Percentiles rank a stretch among this genome's conserved stretches.
Evolutionary conservation across 2,888 invertebrate species (phyloP).

Genomic region (Eurytoma californica): DNA sequence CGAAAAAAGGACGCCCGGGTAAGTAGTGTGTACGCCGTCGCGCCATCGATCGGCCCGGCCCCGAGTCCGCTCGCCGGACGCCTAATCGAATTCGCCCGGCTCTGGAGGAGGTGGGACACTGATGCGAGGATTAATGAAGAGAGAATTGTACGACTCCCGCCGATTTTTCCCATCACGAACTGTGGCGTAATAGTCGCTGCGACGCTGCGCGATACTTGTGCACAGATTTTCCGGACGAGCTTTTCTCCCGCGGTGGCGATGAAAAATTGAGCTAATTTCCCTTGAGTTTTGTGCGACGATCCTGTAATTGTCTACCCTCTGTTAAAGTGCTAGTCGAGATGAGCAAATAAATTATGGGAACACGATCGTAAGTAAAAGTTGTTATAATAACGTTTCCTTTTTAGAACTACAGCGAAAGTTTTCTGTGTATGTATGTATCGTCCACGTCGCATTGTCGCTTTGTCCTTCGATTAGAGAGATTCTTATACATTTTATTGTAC

Average conservation of each 20-base stretch:
- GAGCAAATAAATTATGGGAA: neutral
- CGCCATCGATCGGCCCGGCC: neutral
- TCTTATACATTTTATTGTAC: too few species aligned
- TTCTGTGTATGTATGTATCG: too few species aligned
- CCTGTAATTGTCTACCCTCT: conserved; percentile 22
- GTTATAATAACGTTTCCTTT: too few species aligned
- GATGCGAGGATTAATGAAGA: conserved; percentile 33
- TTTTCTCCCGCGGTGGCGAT: conserved; percentile 22
- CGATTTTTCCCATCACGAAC: neutral
- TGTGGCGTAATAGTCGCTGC: neutral
- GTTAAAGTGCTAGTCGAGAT: neutral
- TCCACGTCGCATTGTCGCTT: too few species aligned
- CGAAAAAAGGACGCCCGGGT: conserved; percentile 1
- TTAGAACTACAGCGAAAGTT: too few species aligned
- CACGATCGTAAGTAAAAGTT: too few species aligned
- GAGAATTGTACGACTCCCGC: neutral
- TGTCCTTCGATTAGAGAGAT: too few species aligned
- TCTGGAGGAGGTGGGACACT: neutral
- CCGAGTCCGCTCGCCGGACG: neutral
- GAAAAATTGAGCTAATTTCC: conserved; percentile 61
- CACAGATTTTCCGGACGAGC: conserved; percentile 1
- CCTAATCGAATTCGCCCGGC: conserved; percentile 36
- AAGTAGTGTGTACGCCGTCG: too few species aligned
- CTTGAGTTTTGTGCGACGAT: conserved; percentile 53
- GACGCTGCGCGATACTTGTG: neutral